Evolutionary conservation across 2,888 invertebrate species (phyloP).

Genomic region (Patella ulyssiponensis): DNA sequence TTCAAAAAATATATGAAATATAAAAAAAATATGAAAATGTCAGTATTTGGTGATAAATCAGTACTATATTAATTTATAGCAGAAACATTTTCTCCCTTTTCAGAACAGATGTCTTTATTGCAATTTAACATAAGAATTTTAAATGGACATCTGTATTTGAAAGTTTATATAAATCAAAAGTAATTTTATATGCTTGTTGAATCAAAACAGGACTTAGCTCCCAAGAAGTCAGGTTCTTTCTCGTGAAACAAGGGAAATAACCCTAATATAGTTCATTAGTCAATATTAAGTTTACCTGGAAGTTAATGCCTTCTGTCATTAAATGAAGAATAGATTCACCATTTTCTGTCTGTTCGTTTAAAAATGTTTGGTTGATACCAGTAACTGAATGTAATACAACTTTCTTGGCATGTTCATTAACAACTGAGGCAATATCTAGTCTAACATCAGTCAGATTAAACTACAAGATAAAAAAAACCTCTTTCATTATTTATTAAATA

Average conservation of each 20-base stretch:
- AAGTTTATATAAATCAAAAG: too few species aligned
- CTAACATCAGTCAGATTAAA: constrained; percentile 78
- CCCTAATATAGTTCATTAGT: not conserved
- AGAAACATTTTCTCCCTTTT: too few species aligned
- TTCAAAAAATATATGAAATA: too few species aligned
- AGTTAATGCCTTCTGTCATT: constrained; percentile 96
- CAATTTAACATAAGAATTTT: too few species aligned
- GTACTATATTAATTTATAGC: too few species aligned
- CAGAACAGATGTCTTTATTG: too few species aligned
- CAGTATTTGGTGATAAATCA: too few species aligned
- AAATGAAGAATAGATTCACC: constrained; percentile 74
- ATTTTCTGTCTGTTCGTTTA: constrained; percentile 75
- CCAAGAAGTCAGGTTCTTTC: too few species aligned
- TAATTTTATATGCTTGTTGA: too few species aligned
- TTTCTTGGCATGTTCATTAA: constrained; percentile 78
- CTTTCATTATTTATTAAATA: not conserved
- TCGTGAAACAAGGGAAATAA: not conserved
- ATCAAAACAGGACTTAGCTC: too few species aligned
- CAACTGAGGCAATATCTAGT: constrained; percentile 74
- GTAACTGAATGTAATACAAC: constrained; percentile 86
- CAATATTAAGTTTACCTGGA: constrained; percentile 75
- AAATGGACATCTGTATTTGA: too few species aligned
- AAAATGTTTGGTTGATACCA: constrained; percentile 87
- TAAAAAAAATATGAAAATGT: too few species aligned
- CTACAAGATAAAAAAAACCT: constrained; percentile 69